These are phyloP conservation scores for Dicaeum eximium DNA, from an alignment of 2,113 vertebrate genomes.

Conservation along the genomic window DNA sequence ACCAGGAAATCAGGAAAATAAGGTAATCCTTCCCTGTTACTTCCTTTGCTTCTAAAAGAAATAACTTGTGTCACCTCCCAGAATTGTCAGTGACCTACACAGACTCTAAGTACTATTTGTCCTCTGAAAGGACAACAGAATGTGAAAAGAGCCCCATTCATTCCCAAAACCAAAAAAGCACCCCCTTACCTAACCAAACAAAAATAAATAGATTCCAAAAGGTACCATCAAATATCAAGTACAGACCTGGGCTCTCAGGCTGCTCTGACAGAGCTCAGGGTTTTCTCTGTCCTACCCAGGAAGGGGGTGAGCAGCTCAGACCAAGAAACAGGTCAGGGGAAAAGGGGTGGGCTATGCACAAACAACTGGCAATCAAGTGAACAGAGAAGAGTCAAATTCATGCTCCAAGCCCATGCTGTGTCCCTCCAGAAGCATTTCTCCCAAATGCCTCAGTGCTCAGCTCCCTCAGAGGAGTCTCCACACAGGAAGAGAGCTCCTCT, in stretches of 20 bases:
- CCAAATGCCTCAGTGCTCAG: not conserved
- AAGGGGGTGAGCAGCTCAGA: not conserved
- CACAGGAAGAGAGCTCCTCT: not conserved
- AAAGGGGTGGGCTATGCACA: not conserved
- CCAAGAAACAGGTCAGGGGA: not conserved
- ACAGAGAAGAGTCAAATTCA: not conserved
- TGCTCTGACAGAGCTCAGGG: not conserved
- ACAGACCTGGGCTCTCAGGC: not conserved
- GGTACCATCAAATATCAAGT: not conserved
- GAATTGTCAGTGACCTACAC: not conserved
- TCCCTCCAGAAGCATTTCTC: not conserved
- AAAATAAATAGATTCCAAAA: not conserved
- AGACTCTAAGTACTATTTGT: not conserved
- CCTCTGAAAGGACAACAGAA: not conserved
- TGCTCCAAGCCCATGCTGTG: not conserved
- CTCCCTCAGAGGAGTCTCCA: not conserved
- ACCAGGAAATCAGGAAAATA: not conserved
- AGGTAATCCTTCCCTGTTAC: not conserved
- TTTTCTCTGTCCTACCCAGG: not conserved
- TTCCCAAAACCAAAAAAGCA: not conserved
- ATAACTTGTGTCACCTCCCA: not conserved
- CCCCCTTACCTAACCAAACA: not conserved
- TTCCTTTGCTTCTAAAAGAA: not conserved
- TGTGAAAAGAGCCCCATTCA: not conserved
- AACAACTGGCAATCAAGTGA: not conserved